Evolutionary conservation across 1,140 invertebrate species (phyloP), one percentile per base, ranked within the genome.

Genomic region (roundworm (Caenorhabditis elegans)): DNA sequence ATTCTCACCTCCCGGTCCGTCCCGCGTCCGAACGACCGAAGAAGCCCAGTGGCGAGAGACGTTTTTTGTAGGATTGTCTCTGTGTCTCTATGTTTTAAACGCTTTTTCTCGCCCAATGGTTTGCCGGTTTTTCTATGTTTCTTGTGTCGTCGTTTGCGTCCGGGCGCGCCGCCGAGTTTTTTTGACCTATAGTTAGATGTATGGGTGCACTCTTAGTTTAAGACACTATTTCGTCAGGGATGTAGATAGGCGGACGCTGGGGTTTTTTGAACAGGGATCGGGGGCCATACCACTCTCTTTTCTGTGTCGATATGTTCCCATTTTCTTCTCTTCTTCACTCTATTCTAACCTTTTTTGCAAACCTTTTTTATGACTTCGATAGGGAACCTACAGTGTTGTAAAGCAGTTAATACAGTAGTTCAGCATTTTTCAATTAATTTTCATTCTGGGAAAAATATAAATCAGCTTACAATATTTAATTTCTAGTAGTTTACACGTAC

Each of bases 151-250:
- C 55, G 51, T 70, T 79, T 79, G n/a, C 51, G 51, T 48, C 39
- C 17, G 34, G n/a, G n/a, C n/a, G 78, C 78, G 78, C 36, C 51
- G 51, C 51, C 70, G 78, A 39, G 78, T 79, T 79, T 79, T 79
- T 79, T 79, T 70, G 60, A 70, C 60, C 60, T 70, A 70, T 70
- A 70, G 78, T 55, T 46, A 39, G 46, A 48, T 51, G 75, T 47
- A 43, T 24, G n/a, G 75, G 43, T 6, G 28, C 75, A 19, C 24
- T 51, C 75, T 26, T 31, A 26, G 43, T 28, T 34, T 31, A 10
- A 1, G 34, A n/a, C 46, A 49, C 48, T 77, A 51, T 51, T 48
- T 31, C 46, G n/a, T 10, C 2, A 17, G 13, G 6, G n/a, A n/a
- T n/a, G 34, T 39, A 17, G 49, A 39, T 53, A 51, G 49, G 46